A percentile compares a stretch with the other conserved stretches of the same genome.
Evolutionary conservation across 1,140 invertebrate species (phyloP).

Genomic region (Physella acuta): DNA sequence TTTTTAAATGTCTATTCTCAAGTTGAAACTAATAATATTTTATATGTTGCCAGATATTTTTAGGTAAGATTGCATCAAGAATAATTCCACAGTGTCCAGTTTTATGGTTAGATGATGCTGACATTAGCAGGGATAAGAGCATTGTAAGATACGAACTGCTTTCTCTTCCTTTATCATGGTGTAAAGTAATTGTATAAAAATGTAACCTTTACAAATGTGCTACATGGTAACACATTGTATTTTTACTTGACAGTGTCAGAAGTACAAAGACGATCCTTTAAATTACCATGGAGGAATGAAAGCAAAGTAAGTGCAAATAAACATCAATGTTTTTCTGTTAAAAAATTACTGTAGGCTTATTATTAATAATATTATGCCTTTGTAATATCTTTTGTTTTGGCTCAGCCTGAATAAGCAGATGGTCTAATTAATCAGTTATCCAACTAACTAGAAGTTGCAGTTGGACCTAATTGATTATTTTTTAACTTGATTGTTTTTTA

Average conservation of each 20-base stretch:
- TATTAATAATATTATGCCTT: no score
- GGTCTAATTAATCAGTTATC: no score
- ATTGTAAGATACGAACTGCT: no score
- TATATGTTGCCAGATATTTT: conserved; percentile 10
- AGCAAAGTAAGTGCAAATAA: conserved; percentile 25
- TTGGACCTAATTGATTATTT: no score
- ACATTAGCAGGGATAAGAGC: conserved; percentile 13
- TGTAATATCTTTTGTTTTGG: no score
- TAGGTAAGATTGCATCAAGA: neutral
- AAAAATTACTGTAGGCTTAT: no score
- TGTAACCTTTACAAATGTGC: neutral
- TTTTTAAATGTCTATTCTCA: neutral
- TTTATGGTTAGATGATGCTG: conserved; percentile 5
- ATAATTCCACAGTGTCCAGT: conserved; percentile 14
- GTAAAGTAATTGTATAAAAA: no score
- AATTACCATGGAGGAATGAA: conserved; percentile 22
- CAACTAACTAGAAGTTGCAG: no score
- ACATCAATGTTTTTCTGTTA: no score
- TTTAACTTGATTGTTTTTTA: neutral
- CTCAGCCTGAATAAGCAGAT: no score
- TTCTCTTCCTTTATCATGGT: no score
- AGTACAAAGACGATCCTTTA: conserved; percentile 19
- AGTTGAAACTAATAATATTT: neutral
- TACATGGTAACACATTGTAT: neutral
- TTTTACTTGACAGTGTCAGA: conserved; percentile 13